Evolutionary conservation across 2,113 vertebrate species (phyloP), one percentile per base, ranked within the genome.

Genomic region (Vulpes ferrilata): DNA sequence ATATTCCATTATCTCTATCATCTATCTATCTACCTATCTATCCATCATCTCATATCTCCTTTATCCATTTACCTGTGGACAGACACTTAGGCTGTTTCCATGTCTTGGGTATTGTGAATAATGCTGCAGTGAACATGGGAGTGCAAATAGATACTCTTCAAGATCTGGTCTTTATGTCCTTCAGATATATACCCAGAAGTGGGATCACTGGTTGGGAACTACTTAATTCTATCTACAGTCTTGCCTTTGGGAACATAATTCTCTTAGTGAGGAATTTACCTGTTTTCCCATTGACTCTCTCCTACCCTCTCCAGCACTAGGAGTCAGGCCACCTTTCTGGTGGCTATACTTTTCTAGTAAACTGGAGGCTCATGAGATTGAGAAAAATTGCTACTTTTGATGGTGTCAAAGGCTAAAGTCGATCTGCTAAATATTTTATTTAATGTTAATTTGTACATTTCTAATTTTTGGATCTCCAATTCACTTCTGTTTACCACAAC

Each of bases 131-230:
- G 60, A 78, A 59, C 22, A 1, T 12, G 12, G 30, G 53, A 27
- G 23, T 67, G 23, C 2, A 12, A 35, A 35, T 67, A 12, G 51
- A 35, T 67, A 59, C 48, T 85, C 35, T 11, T 73, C n/a, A 27
- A 87, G 64, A 88, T 81, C 20, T n/a, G 74, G 74, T 74, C 87
- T 88, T 71, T 62, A 53, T 59, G 67, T 89, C 23, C 60, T 90
- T 55, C 53, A 62, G 38, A 90, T 27, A 22, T 48, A 17, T 19
- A 85, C 53, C 27, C 62, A 55, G 62, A 80, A 93, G 71, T 48
- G 84, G 62, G 25, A 64, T 62, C 55, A 22, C 32, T 90, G 71
- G 13, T 85, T 38, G 53, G 15, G n/a, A 80, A 30, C 11, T 19
- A 48, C 79, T 94, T 67, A 90, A 59, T 76, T 90, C 59, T 87